Percentiles rank a stretch among this genome's conserved stretches.
Conservation (phyloP, 2,113 vertebrate species). For the Rattus norvegicus region GRCr8 NC_086025.1:48604001-48604500, state of each 20-base stretch:
- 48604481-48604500: not conserved
- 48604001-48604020: conserved; percentile 40
- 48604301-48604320: conserved; percentile 21
- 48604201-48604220: conserved; percentile 99
- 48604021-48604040: conserved; percentile 37
- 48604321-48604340: not conserved
- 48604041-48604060: not conserved
- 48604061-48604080: conserved; percentile 19
- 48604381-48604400: not conserved
- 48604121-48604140: conserved; percentile 97
- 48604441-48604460: not conserved
- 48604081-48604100: not conserved
- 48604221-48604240: conserved; percentile 88
- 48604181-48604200: conserved; percentile 96
- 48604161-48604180: conserved; percentile 97
- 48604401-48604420: not conserved
- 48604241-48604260: conserved; percentile 17
- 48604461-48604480: not conserved
- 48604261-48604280: conserved; percentile 49
- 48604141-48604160: conserved; percentile 99
- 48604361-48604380: not conserved
- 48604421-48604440: not conserved
- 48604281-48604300: conserved; percentile 39
- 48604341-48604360: not conserved
- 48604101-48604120: not conserved